Percentiles rank a stretch among this genome's conserved stretches.
These are phyloP conservation scores for Drosophila santomea DNA, from an alignment of 1,140 invertebrate genomes.

Conservation along the genomic window DNA sequence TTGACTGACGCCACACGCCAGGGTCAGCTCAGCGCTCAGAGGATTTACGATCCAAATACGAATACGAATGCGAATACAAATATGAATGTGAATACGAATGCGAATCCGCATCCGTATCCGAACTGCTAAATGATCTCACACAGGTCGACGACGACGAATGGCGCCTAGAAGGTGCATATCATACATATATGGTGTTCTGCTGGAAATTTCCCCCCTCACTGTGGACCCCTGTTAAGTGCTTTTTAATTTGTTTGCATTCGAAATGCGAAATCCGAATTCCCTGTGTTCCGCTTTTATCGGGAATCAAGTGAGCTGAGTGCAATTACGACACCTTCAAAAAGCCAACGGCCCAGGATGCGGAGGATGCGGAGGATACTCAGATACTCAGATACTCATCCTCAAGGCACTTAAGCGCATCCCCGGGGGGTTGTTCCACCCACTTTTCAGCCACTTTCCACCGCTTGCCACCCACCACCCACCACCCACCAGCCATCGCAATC, in stretches of 20 bases:
- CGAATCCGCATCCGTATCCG: background rate
- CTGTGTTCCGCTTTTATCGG: conserved; percentile 63
- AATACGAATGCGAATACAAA: background rate
- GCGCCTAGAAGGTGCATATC: conserved; percentile 39
- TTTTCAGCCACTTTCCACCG: conserved; percentile 14
- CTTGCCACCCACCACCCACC: background rate
- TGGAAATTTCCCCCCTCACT: background rate
- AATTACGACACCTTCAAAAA: conserved; percentile 82
- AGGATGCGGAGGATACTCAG: no score
- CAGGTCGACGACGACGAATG: conserved; percentile 14
- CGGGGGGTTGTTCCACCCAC: conserved; percentile 47
- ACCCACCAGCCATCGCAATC: background rate
- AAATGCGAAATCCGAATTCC: conserved; percentile 48
- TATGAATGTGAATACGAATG: no score
- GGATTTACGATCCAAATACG: conserved; percentile 57
- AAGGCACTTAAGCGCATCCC: conserved; percentile 75
- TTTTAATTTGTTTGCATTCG: conserved; percentile 79
- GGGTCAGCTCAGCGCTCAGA: conserved; percentile 31
- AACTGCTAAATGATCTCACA: conserved; percentile 41
- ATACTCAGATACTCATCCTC: conserved; percentile 18
- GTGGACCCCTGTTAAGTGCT: conserved; percentile 66
- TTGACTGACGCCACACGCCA: conserved; percentile 81
- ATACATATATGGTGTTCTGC: background rate
- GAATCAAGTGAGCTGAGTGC: conserved; percentile 74
- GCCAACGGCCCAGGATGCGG: conserved; percentile 40